These are phyloP conservation scores for Echinarachnius parma DNA, from an alignment of 53 echinoderm and acorn worm genomes.

Conservation along the genomic window DNA sequence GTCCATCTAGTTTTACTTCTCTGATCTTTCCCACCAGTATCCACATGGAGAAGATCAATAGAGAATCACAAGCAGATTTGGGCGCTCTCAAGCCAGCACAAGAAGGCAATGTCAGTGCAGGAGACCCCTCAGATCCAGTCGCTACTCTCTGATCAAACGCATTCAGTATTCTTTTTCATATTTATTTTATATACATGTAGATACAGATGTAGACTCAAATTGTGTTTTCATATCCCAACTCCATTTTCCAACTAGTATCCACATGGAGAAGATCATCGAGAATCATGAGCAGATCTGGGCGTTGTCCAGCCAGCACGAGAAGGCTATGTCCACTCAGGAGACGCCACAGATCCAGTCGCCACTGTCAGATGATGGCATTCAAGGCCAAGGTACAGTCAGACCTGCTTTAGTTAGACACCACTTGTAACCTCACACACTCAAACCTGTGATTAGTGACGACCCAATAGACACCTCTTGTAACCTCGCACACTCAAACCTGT, in stretches of 20 bases:
- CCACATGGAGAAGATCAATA: constrained; percentile 79
- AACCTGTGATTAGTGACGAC: too few species aligned
- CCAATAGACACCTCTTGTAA: too few species aligned
- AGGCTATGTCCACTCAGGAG: constrained; percentile 56
- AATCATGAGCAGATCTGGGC: constrained; percentile 93
- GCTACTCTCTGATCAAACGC: too few species aligned
- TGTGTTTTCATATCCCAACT: too few species aligned
- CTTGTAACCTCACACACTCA: too few species aligned
- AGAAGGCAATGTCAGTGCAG: constrained; percentile 64
- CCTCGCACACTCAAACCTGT: too few species aligned
- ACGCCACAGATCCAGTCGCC: constrained; percentile 26
- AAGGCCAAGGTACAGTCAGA: too few species aligned
- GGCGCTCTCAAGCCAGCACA: constrained; percentile 74
- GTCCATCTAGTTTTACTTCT: too few species aligned
- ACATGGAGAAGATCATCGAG: constrained; percentile 78
- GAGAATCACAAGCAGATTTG: constrained; percentile 87
- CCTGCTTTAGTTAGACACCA: too few species aligned
- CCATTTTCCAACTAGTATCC: constrained; percentile 78
- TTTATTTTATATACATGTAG: too few species aligned
- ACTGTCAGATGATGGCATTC: constrained; percentile 31
- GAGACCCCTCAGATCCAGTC: constrained; percentile 20
- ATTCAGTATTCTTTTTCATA: too few species aligned
- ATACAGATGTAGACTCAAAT: too few species aligned
- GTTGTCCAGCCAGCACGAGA: constrained; percentile 75
- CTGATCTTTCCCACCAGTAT: constrained; percentile 45